Percentiles rank a stretch among this genome's conserved stretches.
Evolutionary conservation across 2,113 vertebrate species (phyloP).

Genomic region (Tichodroma muraria): DNA sequence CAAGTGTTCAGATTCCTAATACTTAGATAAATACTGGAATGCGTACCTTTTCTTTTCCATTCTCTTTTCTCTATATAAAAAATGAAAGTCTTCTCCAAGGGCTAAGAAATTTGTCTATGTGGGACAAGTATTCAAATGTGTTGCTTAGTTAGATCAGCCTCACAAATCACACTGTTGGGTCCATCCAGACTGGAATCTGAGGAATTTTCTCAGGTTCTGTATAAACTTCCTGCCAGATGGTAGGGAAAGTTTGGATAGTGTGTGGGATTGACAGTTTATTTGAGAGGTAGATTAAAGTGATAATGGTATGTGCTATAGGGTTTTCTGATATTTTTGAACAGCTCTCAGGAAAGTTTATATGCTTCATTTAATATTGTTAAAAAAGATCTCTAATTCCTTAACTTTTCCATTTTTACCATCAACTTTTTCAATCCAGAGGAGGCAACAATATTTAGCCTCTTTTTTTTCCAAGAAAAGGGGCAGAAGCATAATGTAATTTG

Average conservation of each 20-base stretch:
- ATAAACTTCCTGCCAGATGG: conserved; percentile 32
- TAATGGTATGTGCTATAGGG: neutral
- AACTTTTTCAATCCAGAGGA: neutral
- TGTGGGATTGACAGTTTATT: conserved; percentile 25
- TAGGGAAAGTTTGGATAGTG: neutral
- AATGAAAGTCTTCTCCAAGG: neutral
- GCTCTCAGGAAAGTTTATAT: neutral
- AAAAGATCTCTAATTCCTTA: neutral
- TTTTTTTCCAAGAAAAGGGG: neutral
- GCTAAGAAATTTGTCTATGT: neutral
- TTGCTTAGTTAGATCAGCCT: neutral
- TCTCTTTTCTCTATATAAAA: neutral
- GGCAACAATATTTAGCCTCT: neutral
- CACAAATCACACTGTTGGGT: neutral
- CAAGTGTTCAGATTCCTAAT: neutral
- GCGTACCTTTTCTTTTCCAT: neutral
- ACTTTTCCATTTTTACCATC: neutral
- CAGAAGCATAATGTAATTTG: neutral
- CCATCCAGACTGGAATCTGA: neutral
- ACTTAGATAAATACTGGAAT: neutral
- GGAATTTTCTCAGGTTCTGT: conserved; percentile 22
- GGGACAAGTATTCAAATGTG: neutral
- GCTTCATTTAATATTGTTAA: neutral
- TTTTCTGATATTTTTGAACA: neutral
- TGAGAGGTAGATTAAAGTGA: neutral